These are phyloP conservation scores for Julus scandinavius DNA, from an alignment of 2,888 invertebrate species.

Conservation along the genomic window DNA sequence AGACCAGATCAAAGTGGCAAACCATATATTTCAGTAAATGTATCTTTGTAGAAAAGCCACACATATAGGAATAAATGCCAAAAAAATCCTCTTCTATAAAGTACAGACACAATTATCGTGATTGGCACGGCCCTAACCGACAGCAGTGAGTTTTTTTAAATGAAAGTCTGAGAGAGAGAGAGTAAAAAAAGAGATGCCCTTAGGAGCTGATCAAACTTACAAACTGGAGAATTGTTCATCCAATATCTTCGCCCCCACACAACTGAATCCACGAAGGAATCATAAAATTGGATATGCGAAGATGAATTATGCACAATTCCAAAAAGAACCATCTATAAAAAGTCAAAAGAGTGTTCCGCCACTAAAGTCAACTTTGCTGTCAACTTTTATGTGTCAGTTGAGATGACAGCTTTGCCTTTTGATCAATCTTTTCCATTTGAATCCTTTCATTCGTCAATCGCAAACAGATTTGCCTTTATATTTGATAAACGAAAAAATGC, in stretches of 20 bases:
- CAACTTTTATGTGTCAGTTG: slow-evolving; percentile 17
- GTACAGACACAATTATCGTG: neutral
- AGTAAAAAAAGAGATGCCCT: slow-evolving; percentile 7
- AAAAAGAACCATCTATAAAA: neutral
- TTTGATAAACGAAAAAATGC: neutral
- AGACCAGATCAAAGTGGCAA: neutral
- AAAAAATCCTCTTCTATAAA: no score
- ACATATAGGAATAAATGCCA: neutral
- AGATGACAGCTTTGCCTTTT: slow-evolving; percentile 7
- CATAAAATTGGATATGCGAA: neutral
- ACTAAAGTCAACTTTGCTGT: slow-evolving; percentile 4
- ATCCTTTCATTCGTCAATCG: neutral
- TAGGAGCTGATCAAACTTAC: slow-evolving; percentile 10
- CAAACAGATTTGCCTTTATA: slow-evolving; percentile 35
- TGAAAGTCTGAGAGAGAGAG: slow-evolving; percentile 13
- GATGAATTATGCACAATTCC: slow-evolving; percentile 39
- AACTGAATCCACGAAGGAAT: slow-evolving; percentile 12
- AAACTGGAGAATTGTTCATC: slow-evolving; percentile 10
- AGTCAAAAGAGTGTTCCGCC: neutral
- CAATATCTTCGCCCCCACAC: neutral
- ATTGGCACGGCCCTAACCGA: neutral
- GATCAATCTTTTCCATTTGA: slow-evolving; percentile 17
- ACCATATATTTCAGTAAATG: neutral
- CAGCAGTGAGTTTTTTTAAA: neutral
- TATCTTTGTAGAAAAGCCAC: neutral